phyloP scores from a whole-genome alignment of 2,797 vertebrate genomes.

The Crotalus adamanteus region DNA sequence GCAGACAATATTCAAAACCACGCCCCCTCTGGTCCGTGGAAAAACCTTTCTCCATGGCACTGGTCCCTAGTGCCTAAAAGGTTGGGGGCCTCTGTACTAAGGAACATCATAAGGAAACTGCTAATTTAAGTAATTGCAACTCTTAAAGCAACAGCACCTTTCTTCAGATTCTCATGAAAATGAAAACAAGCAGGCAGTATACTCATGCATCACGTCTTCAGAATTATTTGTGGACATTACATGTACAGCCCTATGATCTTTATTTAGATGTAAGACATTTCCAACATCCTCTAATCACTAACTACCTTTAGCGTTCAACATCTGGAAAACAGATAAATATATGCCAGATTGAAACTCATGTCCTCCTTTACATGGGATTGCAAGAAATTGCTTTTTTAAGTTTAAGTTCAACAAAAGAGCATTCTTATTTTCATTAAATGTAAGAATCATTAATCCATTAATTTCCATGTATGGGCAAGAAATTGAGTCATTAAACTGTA shows the following conservation, averaged over 20 bases:
- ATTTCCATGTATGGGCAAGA: not conserved
- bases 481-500: not conserved
- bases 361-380: not conserved
- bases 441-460: not conserved
- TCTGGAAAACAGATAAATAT: constrained; percentile 8
- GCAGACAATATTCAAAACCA: no score
- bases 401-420: not conserved
- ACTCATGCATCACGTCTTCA: not conserved
- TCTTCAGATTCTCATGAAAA: not conserved
- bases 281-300: not conserved
- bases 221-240: not conserved
- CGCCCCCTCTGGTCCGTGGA: no score
- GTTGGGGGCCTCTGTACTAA: not conserved
- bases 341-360: not conserved
- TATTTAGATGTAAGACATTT: constrained; percentile 6
- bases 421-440: not conserved
- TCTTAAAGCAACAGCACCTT: not conserved
- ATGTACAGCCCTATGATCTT: not conserved
- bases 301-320: not conserved
- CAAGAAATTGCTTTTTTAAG: not conserved
- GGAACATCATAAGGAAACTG: not conserved
- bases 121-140: not conserved
- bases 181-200: not conserved
- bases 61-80: no score
- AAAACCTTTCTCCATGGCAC: no score